Percentiles rank a stretch among this genome's conserved stretches.
Conservation (phyloP, 2,797 vertebrate species). For the Coluber constrictor region DNA sequence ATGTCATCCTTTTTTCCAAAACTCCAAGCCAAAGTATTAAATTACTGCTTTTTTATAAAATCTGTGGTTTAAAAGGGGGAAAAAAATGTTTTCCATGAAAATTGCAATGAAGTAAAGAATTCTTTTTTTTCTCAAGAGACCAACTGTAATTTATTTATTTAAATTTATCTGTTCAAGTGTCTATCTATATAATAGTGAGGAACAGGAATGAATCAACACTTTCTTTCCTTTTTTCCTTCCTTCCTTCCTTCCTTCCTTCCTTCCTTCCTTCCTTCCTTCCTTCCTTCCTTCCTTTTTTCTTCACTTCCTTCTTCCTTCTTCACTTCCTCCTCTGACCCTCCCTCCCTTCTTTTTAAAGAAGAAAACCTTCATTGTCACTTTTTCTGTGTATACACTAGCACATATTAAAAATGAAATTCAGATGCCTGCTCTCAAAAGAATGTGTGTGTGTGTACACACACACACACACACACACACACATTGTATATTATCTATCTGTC, state of each 20-base stretch:
- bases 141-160: background rate
- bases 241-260: background rate
- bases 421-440: too few species aligned
- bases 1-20: background rate
- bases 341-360: too few species aligned
- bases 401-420: too few species aligned
- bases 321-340: background rate
- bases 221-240: too few species aligned
- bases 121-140: conserved; percentile 5
- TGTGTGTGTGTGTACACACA: too few species aligned
- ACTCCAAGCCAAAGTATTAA: conserved; percentile 2
- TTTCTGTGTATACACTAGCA: too few species aligned
- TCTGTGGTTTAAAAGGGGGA: background rate
- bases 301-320: too few species aligned
- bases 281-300: too few species aligned
- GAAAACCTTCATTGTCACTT: too few species aligned
- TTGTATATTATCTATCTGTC: too few species aligned
- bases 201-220: background rate
- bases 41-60: conserved; percentile 8
- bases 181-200: background rate
- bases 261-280: too few species aligned
- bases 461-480: too few species aligned
- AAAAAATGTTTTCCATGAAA: background rate
- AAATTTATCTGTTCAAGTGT: background rate
- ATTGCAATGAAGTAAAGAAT: background rate